Conservation (phyloP, 2,797 vertebrate genomes). For the Onychomys leucogaster region DNA sequence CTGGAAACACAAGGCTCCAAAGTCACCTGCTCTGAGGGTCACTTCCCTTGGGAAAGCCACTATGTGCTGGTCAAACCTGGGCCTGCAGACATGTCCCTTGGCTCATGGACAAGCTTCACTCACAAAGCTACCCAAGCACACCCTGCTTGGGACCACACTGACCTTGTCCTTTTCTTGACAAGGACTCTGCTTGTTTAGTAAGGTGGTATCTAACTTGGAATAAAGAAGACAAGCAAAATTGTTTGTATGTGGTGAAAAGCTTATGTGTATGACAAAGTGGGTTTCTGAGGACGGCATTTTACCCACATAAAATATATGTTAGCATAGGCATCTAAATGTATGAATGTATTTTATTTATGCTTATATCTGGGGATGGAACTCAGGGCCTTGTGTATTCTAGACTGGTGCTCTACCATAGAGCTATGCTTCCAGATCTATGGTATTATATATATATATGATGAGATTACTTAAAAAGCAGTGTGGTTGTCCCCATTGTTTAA, state of each 20-base stretch:
- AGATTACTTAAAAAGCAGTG: neutral
- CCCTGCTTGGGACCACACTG: neutral
- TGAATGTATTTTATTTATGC: neutral
- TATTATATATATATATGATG: no score
- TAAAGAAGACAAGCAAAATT: neutral
- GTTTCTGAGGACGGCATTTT: fast-evolving
- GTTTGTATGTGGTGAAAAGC: neutral
- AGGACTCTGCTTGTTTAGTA: neutral
- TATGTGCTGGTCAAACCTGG: neutral
- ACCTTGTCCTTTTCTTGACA: neutral
- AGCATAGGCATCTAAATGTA: neutral
- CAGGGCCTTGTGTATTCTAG: neutral
- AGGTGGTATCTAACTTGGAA: neutral
- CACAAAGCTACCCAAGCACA: neutral
- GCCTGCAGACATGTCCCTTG: neutral
- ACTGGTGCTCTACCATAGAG: neutral
- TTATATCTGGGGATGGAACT: neutral
- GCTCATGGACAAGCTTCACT: no score
- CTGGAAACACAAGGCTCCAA: neutral
- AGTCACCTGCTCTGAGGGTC: neutral
- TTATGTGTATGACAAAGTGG: neutral
- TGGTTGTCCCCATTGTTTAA: neutral
- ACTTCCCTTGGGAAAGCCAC: neutral
- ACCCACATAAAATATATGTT: neutral
- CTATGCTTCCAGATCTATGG: neutral